phyloP scores from a whole-genome alignment of 2,113 vertebrate genomes.

The Cyprinodon variegatus region DNA sequence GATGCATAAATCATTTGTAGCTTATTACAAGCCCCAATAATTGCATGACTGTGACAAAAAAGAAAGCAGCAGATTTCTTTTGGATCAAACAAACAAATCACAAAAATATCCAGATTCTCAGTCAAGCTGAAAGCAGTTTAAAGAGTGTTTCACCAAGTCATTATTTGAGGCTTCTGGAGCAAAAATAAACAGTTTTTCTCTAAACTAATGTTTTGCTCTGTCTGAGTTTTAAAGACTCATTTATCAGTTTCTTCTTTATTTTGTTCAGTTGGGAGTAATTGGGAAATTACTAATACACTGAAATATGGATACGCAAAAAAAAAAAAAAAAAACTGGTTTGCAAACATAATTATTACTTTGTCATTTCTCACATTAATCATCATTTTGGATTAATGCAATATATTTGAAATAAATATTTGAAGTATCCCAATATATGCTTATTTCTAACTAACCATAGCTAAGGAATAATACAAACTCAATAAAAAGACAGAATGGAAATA shows the following conservation, averaged over 20 bases:
- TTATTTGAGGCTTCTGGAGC: slow-evolving; percentile 48
- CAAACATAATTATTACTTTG: too few species aligned
- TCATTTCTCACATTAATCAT: neutral
- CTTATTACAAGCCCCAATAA: slow-evolving; percentile 11
- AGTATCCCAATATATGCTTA: neutral
- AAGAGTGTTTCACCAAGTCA: slow-evolving; percentile 48
- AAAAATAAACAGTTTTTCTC: slow-evolving; percentile 55
- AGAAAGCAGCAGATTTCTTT: slow-evolving; percentile 11
- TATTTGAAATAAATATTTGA: neutral
- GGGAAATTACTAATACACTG: neutral
- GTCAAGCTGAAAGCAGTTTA: slow-evolving; percentile 16
- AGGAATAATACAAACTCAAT: neutral
- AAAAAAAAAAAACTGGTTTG: too few species aligned
- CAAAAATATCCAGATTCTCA: slow-evolving; percentile 12
- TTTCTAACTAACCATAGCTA: neutral
- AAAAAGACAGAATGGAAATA: neutral
- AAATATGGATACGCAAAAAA: neutral
- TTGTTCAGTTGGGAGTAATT: neutral
- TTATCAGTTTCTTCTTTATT: slow-evolving; percentile 35
- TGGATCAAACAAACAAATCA: slow-evolving; percentile 24
- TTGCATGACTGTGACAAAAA: slow-evolving; percentile 24
- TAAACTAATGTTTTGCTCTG: slow-evolving; percentile 52
- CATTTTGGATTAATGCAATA: neutral
- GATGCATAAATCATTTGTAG: slow-evolving; percentile 11
- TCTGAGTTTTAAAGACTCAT: slow-evolving; percentile 52